Conservation (phyloP, 1,140 invertebrate genomes). For the Philopotamus ludificatus region DNA sequence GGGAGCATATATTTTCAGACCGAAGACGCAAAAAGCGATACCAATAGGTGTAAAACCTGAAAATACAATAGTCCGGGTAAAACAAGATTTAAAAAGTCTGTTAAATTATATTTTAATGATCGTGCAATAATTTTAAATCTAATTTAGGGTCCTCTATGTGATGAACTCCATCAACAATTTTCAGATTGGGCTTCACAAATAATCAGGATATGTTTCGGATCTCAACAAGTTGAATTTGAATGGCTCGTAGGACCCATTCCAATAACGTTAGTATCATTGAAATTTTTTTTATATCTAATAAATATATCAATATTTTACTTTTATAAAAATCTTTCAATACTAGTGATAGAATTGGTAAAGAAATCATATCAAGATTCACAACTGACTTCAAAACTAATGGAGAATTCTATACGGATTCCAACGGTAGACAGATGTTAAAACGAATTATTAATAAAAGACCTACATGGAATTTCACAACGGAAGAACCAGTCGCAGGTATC, state of each 20-base stretch:
- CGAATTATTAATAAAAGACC: conserved; percentile 71
- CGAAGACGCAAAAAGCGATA: conserved; percentile 49
- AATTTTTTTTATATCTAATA: too few relatives aligned
- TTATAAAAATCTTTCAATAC: neutral
- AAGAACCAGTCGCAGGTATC: conserved; percentile 68
- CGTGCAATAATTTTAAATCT: conserved; percentile 10
- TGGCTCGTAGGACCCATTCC: conserved; percentile 95
- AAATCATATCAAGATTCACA: conserved; percentile 74
- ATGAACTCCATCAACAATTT: conserved; percentile 77
- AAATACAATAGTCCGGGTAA: conserved; percentile 44
- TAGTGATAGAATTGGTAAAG: conserved; percentile 72
- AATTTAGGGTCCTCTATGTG: conserved; percentile 64
- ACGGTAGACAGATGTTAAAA: conserved; percentile 85
- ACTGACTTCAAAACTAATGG: conserved; percentile 65
- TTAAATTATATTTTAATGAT: neutral
- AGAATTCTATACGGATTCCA: conserved; percentile 90
- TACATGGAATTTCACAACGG: conserved; percentile 68
- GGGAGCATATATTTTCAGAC: conserved; percentile 87
- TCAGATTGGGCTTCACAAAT: conserved; percentile 78
- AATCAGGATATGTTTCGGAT: conserved; percentile 69
- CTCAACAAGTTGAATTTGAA: conserved; percentile 78
- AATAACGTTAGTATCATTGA: conserved; percentile 65
- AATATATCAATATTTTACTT: conserved; percentile 7
- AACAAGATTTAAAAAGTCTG: neutral
- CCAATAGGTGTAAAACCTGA: conserved; percentile 47